Percentiles rank a stretch among this genome's conserved stretches.
These are phyloP conservation scores for Falco punctatus DNA, from an alignment of 2,113 vertebrate genomes.

Conservation along the genomic window DNA sequence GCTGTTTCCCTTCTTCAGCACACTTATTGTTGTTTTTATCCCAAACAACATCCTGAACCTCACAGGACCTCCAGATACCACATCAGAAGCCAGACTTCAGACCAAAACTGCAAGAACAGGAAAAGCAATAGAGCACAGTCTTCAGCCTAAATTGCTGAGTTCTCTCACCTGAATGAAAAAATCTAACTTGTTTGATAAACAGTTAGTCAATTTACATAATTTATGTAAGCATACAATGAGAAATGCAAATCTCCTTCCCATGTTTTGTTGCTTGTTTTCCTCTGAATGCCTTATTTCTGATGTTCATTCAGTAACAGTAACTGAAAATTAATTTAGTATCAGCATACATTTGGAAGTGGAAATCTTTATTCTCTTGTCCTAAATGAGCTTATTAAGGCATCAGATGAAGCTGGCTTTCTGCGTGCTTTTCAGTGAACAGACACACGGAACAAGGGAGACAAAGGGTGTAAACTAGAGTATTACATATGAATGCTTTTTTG, in stretches of 20 bases:
- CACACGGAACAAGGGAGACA: neutral
- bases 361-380: neutral
- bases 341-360: neutral
- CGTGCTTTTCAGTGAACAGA: neutral
- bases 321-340: neutral
- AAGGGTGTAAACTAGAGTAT: neutral
- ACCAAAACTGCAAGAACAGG: neutral
- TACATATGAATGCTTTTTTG: neutral
- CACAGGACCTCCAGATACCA: no score
- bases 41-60: no score
- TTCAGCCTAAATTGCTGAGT: neutral
- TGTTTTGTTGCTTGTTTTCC: neutral
- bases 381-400: neutral
- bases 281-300: neutral
- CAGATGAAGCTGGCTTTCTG: neutral
- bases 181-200: neutral
- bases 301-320: neutral
- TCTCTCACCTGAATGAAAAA: neutral
- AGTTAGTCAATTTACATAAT: neutral
- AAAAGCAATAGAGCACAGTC: neutral
- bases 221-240: neutral
- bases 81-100: neutral
- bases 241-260: neutral
- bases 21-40: no score
- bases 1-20: no score